Conservation (phyloP, 2,888 invertebrate genomes). For the Cotesia congregata region DNA sequence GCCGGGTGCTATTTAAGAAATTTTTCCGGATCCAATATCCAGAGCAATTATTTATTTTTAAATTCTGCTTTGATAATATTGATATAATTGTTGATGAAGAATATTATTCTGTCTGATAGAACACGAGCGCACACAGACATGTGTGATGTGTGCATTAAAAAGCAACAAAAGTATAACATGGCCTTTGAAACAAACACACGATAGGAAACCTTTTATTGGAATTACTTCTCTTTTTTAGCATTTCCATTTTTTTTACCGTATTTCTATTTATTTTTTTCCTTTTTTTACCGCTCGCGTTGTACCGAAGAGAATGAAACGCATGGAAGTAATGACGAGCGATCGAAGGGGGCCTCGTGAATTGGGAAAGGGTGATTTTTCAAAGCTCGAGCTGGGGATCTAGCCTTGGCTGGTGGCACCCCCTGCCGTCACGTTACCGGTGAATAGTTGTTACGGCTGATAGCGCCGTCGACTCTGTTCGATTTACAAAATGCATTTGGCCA, state of each 20-base stretch:
- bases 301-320: conserved; percentile 32
- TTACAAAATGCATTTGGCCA: conserved; percentile 41
- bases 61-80: neutral
- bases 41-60: neutral
- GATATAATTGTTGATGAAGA: neutral
- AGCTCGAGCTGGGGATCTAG: conserved; percentile 29
- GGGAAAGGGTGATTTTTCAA: conserved; percentile 41
- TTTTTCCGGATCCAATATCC: neutral
- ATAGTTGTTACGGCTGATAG: conserved; percentile 45
- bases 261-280: conserved; percentile 22
- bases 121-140: neutral
- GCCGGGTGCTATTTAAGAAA: too few relatives aligned
- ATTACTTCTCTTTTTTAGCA: conserved; percentile 35
- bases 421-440: conserved; percentile 32
- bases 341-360: neutral
- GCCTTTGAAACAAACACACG: conserved; percentile 35
- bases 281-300: neutral
- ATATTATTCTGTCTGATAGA: neutral
- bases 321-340: conserved; percentile 27
- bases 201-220: conserved; percentile 41
- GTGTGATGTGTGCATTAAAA: neutral
- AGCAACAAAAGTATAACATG: neutral
- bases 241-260: conserved; percentile 20
- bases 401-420: neutral
- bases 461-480: conserved; percentile 38